Evolutionary conservation across 2,113 vertebrate species (phyloP), one percentile per base, ranked within the genome.

Genomic region (Phylloscopus trochiloides): DNA sequence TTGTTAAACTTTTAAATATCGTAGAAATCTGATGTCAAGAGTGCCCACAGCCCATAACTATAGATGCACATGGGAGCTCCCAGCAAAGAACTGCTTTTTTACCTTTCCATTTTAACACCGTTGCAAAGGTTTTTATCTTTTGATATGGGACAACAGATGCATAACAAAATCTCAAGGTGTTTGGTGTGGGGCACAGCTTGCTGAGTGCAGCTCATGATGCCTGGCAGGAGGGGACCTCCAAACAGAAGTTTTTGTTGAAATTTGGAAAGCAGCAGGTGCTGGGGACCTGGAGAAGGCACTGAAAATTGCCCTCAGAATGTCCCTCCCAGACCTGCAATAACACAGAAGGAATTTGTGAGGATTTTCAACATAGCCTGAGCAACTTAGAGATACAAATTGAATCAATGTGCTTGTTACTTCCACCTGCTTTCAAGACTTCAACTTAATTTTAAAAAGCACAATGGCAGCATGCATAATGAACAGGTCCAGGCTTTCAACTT

Each of bases 21-120:
- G 3, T 26, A 50, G 20, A 31, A 50, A 50, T 36, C 4, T 1
- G 0, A 29, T 4, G 24, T 5, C 0, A 0, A 75, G 25, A 21
- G 25, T 11, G 3, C 3, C 16, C 24, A 17, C 10, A 34, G 34
- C 6, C 8, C 13, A 6, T 34, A 75, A 85, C 4, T 25, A 3
- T 31, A 25, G 43, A 50, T 7, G 7, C 10, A 50, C 25, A 12
- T 50, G 31, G 34, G 25, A 42, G 31, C 16, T 75, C 43, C 43
- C 82, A 50, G 22, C 5, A 42, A 40, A 57, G 5, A 66, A 11
- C 10, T 34, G 16, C 3, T 31, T 75, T 74, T 73, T 25, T 34
- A 4, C 42, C 51, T 57, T 40, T 31, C 34, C 16, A 13, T 29
- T 57, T 42, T 17, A 42, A 31, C 10, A 42, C 16, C 16, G 7